These are phyloP conservation scores for Drosophila multiciliata DNA, from an alignment of 2,888 invertebrate genomes.

Conservation along the genomic window DNA sequence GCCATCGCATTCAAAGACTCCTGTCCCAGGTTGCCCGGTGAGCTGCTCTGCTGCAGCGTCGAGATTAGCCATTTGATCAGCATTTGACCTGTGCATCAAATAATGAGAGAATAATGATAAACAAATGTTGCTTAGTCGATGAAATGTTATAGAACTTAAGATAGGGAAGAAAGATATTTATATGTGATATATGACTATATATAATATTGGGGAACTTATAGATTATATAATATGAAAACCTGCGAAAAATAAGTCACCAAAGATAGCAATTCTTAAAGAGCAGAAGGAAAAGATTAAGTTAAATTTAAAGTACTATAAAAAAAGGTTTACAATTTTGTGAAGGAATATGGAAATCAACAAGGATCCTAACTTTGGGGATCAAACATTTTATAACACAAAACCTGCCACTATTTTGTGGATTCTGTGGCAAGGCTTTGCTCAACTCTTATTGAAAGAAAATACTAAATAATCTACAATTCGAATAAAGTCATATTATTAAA, in stretches of 20 bases:
- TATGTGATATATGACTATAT: not conserved
- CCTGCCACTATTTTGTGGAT: no score
- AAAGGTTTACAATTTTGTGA: not conserved
- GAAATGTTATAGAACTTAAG: not conserved
- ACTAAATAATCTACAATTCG: no score
- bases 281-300: not conserved
- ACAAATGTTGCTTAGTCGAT: not conserved
- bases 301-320: not conserved
- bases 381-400: no score
- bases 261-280: not conserved
- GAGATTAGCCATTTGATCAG: slow-evolving; percentile 95
- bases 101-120: not conserved
- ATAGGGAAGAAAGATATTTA: not conserved
- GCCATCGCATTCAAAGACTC: slow-evolving; percentile 90
- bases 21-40: slow-evolving; percentile 86
- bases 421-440: no score
- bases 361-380: no score
- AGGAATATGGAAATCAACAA: no score
- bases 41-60: slow-evolving; percentile 87
- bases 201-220: not conserved
- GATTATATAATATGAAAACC: not conserved
- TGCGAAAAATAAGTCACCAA: not conserved
- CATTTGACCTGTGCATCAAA: slow-evolving; percentile 91
- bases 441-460: no score
- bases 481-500: no score